Conservation (phyloP, 1,140 invertebrate species). For the Venustaconcha ellipsiformis region DNA sequence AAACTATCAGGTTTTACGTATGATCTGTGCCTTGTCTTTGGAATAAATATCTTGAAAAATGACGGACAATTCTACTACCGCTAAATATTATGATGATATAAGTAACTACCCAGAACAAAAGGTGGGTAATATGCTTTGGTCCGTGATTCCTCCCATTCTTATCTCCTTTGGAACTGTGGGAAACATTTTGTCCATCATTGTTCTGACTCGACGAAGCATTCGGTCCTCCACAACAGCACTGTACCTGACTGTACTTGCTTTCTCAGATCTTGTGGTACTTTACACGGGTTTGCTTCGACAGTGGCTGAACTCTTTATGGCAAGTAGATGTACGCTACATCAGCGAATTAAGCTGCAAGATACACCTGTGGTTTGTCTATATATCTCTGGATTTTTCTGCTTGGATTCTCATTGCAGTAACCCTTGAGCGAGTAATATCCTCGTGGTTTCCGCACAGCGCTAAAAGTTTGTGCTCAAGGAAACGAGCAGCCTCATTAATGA, state of each 20-base stretch:
- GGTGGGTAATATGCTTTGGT: constrained; percentile 22
- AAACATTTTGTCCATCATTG: constrained; percentile 40
- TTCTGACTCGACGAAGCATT: constrained; percentile 32
- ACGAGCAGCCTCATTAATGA: constrained; percentile 22
- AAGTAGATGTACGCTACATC: constrained; percentile 30
- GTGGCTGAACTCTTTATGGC: constrained; percentile 34
- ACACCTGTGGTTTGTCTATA: constrained; percentile 42
- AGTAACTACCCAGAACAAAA: constrained; percentile 2
- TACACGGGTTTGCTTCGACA: constrained; percentile 49
- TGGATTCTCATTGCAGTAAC: constrained; percentile 57
- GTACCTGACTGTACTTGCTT: constrained; percentile 38
- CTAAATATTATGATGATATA: too few species aligned
- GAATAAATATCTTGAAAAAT: too few species aligned
- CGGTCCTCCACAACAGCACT: constrained; percentile 25
- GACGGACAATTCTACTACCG: too few species aligned
- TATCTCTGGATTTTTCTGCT: constrained; percentile 39
- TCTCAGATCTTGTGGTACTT: constrained; percentile 41
- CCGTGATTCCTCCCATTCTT: constrained; percentile 33
- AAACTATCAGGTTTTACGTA: too few species aligned
- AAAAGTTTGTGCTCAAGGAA: constrained; percentile 30
- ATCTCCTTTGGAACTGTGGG: constrained; percentile 41
- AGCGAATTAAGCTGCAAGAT: constrained; percentile 36
- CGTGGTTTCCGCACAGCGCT: constrained; percentile 42
- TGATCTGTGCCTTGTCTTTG: too few species aligned
- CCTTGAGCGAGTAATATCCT: constrained; percentile 47